Percentiles rank a stretch among this genome's conserved stretches.
Evolutionary conservation across 2,888 invertebrate genomes (phyloP).

Genomic region (Eupeodes luniger): DNA sequence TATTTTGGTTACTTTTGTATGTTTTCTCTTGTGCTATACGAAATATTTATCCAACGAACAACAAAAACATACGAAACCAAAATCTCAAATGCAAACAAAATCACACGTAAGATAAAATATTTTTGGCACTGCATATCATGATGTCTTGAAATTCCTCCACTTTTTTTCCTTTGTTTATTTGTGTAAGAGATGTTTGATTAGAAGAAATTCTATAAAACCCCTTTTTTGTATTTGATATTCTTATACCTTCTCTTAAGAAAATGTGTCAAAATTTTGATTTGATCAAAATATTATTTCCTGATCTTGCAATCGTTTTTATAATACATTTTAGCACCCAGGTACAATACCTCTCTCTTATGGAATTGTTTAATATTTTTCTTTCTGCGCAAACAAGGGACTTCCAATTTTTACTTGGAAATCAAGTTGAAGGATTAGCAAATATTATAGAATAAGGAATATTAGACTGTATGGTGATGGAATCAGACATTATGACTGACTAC

Average conservation of each 20-base stretch:
- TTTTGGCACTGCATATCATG: background rate
- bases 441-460: conserved; percentile 33
- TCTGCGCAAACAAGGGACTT: conserved; percentile 40
- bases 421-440: conserved; percentile 76
- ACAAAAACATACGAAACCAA: conserved; percentile 42
- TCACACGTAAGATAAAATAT: conserved; percentile 39
- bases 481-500: conserved; percentile 22
- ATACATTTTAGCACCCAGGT: conserved; percentile 46
- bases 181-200: background rate
- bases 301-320: conserved; percentile 28
- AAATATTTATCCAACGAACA: conserved; percentile 20
- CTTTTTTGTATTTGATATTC: background rate
- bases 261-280: conserved; percentile 74
- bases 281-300: conserved; percentile 69
- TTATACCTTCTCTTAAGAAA: conserved; percentile 10
- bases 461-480: conserved; percentile 26
- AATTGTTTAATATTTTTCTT: conserved; percentile 10
- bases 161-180: background rate
- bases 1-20: background rate
- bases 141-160: background rate
- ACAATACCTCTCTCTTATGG: conserved; percentile 18
- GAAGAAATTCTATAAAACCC: conserved; percentile 40
- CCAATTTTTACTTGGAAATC: conserved; percentile 54
- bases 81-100: conserved; percentile 66
- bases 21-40: background rate